A percentile compares a stretch with the other conserved stretches of the same genome.
Evolutionary conservation across 2,113 vertebrate species (phyloP).

Genomic region (Ondatra zibethicus): DNA sequence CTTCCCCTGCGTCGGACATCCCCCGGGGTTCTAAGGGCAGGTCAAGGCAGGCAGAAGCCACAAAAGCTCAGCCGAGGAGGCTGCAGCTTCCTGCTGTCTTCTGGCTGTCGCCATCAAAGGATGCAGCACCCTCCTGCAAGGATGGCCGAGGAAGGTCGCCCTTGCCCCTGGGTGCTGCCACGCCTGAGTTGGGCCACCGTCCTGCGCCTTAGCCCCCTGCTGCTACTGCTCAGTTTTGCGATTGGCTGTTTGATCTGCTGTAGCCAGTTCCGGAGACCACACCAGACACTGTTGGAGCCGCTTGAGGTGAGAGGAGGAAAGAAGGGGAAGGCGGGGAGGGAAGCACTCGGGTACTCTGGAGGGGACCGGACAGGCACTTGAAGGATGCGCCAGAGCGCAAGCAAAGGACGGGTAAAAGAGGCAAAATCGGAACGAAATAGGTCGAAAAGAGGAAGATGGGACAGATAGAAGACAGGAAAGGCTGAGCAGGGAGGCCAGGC

Average conservation of each 20-base stretch:
- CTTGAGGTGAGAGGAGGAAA: neutral
- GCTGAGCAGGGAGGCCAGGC: accelerated
- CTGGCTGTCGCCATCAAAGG: neutral
- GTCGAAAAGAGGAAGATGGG: neutral
- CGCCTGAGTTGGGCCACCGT: neutral
- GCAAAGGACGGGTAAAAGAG: neutral
- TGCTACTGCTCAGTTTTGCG: accelerated
- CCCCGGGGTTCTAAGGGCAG: slow-evolving; percentile 15
- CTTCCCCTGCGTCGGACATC: slow-evolving; percentile 39
- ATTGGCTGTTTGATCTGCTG: accelerated
- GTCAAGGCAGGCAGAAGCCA: neutral
- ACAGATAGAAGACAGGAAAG: neutral
- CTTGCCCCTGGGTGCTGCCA: neutral
- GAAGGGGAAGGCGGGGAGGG: neutral
- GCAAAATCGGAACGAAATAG: neutral
- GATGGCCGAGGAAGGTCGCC: neutral
- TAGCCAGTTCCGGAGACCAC: accelerated
- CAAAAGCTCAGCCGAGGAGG: neutral
- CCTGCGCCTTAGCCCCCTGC: accelerated
- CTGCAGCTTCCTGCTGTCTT: neutral
- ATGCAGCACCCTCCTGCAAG: neutral
- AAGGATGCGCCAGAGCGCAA: neutral
- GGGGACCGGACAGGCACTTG: neutral
- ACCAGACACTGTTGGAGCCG: neutral
- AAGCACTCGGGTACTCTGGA: accelerated